These are phyloP conservation scores for Pristionchus arcanus DNA, from an alignment of 2,888 invertebrate species.

Conservation along the genomic window DNA sequence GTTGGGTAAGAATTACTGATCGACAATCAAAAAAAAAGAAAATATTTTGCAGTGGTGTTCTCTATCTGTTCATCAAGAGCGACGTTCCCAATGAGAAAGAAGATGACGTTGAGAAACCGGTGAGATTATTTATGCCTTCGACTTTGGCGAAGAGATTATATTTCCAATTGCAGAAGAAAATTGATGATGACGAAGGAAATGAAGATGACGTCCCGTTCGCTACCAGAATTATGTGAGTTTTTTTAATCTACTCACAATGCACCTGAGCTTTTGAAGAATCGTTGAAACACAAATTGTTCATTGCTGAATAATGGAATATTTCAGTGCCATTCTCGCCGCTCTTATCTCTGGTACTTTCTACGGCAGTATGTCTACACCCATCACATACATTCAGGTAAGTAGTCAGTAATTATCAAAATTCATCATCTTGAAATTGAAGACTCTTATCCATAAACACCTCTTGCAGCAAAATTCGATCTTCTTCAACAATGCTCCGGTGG, in stretches of 20 bases:
- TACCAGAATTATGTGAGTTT: conserved; percentile 51
- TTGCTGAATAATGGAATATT: neutral
- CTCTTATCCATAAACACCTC: neutral
- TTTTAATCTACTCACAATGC: no score
- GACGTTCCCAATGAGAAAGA: conserved; percentile 53
- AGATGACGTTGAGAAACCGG: conserved; percentile 38
- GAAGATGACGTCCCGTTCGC: conserved; percentile 14
- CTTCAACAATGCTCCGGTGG: conserved; percentile 62
- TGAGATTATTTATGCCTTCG: neutral
- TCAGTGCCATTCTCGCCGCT: conserved; percentile 80
- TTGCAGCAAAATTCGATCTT: conserved; percentile 77
- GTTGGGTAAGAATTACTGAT: conserved; percentile 31
- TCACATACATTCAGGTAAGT: conserved; percentile 79
- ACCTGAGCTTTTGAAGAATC: no score
- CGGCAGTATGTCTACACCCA: conserved; percentile 81
- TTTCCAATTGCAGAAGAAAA: neutral
- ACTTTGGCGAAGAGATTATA: neutral
- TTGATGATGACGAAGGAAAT: conserved; percentile 52
- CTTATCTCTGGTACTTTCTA: conserved; percentile 80
- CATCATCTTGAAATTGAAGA: neutral
- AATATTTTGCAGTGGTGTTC: conserved; percentile 60
- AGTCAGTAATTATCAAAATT: neutral
- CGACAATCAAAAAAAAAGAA: neutral
- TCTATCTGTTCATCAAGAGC: conserved; percentile 68
- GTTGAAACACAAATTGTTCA: neutral